Conservation (phyloP, 2,113 vertebrate species). For the Catagonus wagneri region DNA sequence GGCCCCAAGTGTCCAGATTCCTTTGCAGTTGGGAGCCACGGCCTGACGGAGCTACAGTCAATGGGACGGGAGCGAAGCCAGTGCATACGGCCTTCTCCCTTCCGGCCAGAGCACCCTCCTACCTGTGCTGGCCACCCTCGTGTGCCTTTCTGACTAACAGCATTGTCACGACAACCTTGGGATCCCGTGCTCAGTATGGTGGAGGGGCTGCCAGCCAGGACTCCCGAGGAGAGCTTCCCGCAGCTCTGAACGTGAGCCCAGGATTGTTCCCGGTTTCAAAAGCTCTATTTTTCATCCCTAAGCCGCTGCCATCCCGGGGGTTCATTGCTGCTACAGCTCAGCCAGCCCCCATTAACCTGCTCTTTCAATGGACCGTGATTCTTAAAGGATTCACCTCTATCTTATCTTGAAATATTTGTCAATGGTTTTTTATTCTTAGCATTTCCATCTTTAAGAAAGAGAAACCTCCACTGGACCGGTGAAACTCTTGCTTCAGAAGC, state of each 20-base stretch:
- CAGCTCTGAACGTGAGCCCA: rapidly evolving
- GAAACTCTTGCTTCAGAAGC: not conserved
- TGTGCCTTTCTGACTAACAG: rapidly evolving
- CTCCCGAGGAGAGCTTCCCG: not conserved
- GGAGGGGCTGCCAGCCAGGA: rapidly evolving
- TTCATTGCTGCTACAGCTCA: not conserved
- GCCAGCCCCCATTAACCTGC: not conserved
- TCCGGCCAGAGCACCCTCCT: not conserved
- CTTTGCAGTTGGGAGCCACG: rapidly evolving
- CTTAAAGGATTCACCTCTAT: not conserved
- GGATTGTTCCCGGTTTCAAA: not conserved
- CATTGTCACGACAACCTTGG: not conserved
- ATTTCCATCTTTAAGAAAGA: not conserved
- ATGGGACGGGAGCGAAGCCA: rapidly evolving
- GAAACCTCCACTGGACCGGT: not conserved
- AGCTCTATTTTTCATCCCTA: too few species aligned
- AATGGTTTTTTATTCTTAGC: not conserved
- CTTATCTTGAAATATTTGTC: not conserved
- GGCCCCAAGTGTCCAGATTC: rapidly evolving
- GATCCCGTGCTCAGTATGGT: rapidly evolving
- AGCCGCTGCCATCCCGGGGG: rapidly evolving
- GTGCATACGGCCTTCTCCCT: too few species aligned
- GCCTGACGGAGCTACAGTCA: rapidly evolving
- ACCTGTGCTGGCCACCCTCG: rapidly evolving
- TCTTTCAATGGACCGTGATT: not conserved